A percentile compares a stretch with the other conserved stretches of the same genome.
These are phyloP conservation scores for Varanus komodoensis DNA, from an alignment of 2,113 vertebrate species.

Conservation along the genomic window DNA sequence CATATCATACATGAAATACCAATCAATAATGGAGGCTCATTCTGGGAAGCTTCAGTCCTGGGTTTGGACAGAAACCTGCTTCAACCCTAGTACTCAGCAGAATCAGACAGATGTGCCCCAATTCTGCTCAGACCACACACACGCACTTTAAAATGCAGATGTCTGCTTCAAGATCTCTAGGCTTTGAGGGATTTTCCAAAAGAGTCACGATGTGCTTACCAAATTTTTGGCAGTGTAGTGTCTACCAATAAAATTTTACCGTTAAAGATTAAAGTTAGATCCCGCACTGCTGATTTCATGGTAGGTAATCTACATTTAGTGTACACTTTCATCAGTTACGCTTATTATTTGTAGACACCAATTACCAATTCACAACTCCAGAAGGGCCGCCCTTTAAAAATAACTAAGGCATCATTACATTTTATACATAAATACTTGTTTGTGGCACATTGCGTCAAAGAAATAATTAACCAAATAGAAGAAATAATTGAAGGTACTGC, in stretches of 20 bases:
- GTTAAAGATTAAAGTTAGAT: constrained; percentile 4
- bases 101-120: too few relatives aligned
- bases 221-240: neutral
- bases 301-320: neutral
- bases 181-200: neutral
- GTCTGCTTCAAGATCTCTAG: neutral
- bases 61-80: too few relatives aligned
- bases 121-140: too few relatives aligned
- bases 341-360: constrained; percentile 3
- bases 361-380: neutral
- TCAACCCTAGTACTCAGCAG: too few relatives aligned
- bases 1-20: too few relatives aligned
- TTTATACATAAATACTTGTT: neutral
- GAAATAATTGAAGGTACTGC: neutral
- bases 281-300: neutral
- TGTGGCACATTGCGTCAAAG: neutral
- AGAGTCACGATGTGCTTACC: neutral
- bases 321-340: neutral
- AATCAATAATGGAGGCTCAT: too few relatives aligned
- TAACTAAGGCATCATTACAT: neutral
- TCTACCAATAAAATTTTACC: neutral
- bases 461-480: neutral
- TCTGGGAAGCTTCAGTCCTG: too few relatives aligned
- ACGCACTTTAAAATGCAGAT: neutral
- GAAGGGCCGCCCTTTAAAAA: constrained; percentile 5